phyloP scores from a whole-genome alignment of 2,113 vertebrate species.

The Tympanuchus pallidicinctus region DNA sequence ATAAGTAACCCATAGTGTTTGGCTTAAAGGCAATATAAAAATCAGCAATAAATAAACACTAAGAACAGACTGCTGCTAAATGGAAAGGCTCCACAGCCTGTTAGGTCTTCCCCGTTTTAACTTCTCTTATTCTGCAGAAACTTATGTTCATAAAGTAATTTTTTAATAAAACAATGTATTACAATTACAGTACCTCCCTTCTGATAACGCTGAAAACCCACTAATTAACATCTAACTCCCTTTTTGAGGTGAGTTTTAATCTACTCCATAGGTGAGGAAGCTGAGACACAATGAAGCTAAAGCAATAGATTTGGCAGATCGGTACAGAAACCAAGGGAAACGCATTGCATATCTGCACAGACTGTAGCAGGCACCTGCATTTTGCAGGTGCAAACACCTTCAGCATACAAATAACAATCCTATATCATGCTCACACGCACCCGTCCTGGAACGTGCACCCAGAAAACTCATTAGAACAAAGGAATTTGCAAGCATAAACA shows the following conservation, averaged over 20 bases:
- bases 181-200: not conserved
- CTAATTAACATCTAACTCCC: not conserved
- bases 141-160: not conserved
- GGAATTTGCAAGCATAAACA: not conserved
- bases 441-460: not conserved
- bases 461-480: slow-evolving; percentile 3
- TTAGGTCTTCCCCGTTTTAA: not conserved
- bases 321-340: not conserved
- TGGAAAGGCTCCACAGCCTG: not conserved
- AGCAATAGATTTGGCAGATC: not conserved
- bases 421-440: not conserved
- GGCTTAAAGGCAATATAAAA: slow-evolving; percentile 84
- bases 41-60: slow-evolving; percentile 74
- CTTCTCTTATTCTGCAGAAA: not conserved
- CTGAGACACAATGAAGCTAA: not conserved
- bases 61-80: slow-evolving; percentile 69
- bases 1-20: slow-evolving; percentile 81
- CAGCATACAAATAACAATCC: not conserved
- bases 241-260: not conserved
- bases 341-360: not conserved
- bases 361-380: not conserved
- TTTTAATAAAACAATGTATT: not conserved
- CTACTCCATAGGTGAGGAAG: not conserved
- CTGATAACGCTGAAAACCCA: not conserved
- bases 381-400: slow-evolving; percentile 40